Evolutionary conservation across 2,888 invertebrate species (phyloP).

Genomic region (Nematopogon swammerdamellus): DNA sequence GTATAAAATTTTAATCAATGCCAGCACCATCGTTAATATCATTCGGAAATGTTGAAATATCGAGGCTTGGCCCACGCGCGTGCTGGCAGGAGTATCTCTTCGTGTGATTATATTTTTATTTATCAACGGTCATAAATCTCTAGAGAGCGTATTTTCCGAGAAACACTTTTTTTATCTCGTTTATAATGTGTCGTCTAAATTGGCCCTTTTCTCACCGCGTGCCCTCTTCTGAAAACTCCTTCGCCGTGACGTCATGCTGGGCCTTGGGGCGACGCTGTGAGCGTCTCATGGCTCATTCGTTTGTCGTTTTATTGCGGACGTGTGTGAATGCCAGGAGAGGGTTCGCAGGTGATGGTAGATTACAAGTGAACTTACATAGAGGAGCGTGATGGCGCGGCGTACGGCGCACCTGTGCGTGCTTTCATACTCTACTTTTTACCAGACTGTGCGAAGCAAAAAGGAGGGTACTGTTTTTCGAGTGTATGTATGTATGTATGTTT

Average conservation of each 20-base stretch:
- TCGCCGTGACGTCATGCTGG: background rate
- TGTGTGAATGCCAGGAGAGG: background rate
- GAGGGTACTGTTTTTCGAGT: no score
- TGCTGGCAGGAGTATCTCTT: no score
- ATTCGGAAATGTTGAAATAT: no score
- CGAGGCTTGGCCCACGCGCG: no score
- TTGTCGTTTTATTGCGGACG: no score
- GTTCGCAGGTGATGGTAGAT: background rate
- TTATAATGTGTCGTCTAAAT: background rate
- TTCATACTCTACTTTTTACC: no score
- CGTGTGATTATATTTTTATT: background rate
- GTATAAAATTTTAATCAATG: no score
- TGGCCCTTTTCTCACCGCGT: background rate
- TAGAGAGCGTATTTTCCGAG: background rate
- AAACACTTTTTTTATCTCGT: background rate
- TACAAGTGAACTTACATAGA: background rate
- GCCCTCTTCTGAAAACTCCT: background rate
- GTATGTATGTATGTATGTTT: no score
- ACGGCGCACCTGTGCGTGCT: background rate
- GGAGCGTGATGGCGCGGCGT: background rate
- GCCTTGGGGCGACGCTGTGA: no score
- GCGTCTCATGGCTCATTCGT: no score
- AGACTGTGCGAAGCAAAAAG: no score
- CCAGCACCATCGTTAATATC: no score
- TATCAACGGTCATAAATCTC: background rate